These are phyloP conservation scores for Stictonetta naevosa DNA, from an alignment of 2,113 vertebrate genomes.

Conservation along the genomic window DNA sequence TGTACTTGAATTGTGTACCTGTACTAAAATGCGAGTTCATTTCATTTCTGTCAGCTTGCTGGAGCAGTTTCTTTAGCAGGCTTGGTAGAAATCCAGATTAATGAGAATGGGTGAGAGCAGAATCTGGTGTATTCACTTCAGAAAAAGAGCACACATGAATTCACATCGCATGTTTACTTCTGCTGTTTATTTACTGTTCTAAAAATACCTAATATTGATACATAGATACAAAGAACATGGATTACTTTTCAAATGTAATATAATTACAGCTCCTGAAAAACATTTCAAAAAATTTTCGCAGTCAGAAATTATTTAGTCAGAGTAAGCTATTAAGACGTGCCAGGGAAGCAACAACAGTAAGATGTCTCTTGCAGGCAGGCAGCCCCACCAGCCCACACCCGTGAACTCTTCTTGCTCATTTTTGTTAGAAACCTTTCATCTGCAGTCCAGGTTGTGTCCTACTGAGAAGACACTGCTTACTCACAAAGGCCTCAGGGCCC, in stretches of 20 bases:
- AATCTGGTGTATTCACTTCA: neutral
- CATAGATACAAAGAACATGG: neutral
- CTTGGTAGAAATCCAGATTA: neutral
- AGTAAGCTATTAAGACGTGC: neutral
- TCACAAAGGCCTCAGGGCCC: neutral
- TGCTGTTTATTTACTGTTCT: neutral
- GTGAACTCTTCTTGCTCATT: neutral
- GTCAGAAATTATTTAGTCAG: neutral
- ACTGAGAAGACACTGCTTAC: neutral
- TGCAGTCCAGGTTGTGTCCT: neutral
- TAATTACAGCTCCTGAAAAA: neutral
- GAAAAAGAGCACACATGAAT: neutral
- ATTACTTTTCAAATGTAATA: neutral
- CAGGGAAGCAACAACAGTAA: accelerated
- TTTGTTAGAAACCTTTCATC: neutral
- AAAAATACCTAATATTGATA: neutral
- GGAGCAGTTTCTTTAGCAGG: neutral
- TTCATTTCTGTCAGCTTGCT: neutral
- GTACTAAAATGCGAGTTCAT: neutral
- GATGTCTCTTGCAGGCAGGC: neutral
- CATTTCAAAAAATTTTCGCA: neutral
- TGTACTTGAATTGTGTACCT: neutral
- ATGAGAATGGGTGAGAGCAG: neutral
- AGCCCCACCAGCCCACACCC: neutral
- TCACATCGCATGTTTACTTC: neutral